Base-by-base conservation (phyloP, 2,797 vertebrate genomes). In the Cephalopachus bancanus region DNA sequence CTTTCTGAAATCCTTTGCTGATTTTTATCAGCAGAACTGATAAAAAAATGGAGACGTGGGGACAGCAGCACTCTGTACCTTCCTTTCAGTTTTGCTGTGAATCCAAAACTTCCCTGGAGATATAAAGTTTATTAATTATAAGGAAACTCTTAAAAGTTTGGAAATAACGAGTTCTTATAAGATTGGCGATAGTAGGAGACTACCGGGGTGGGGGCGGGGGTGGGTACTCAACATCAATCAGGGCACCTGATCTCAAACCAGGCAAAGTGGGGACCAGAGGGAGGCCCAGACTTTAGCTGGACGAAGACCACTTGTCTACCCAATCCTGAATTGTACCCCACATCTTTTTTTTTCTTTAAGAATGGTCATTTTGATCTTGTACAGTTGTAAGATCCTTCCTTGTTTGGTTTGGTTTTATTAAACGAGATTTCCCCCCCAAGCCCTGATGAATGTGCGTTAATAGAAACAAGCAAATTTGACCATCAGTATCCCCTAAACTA, bases 341-440 rank as follows among this genome's bases (percentile, higher is more conserved):
- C 44, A 44, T 44, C 44, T 44, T 44, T 44, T 44, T 44, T 44
- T 44, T 44, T 44, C 6, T 44, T 44, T 5, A 44, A 44, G 44
- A 44, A 44, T 44, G 44, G 4, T 79, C n/a, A 24, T 76, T 80
- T 86, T 76, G 8, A 83, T 79, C 12, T 17, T 85, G 8, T 10
- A 71, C 1, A 11, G 0, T 72, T 71, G 8, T 75, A 64, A 11
- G n/a, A 30, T 86, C 62, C 26, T 10, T 95, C 28, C 55, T 87
- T 89, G 22, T 75, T 64, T 96, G 7, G 57, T n/a, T 91, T 93
- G 0, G 75, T 84, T 62, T 88, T 83, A 5, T 83, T 74, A 89
- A 81, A 57, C 22, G 64, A 7, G 10, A 44, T 2, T 74, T 53
- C 44, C 10, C 9, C 22, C 19, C 44, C 87, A 81, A 92, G 90